Conservation (phyloP, 2,797 vertebrate genomes). For the Chiloscyllium punctatum region DNA sequence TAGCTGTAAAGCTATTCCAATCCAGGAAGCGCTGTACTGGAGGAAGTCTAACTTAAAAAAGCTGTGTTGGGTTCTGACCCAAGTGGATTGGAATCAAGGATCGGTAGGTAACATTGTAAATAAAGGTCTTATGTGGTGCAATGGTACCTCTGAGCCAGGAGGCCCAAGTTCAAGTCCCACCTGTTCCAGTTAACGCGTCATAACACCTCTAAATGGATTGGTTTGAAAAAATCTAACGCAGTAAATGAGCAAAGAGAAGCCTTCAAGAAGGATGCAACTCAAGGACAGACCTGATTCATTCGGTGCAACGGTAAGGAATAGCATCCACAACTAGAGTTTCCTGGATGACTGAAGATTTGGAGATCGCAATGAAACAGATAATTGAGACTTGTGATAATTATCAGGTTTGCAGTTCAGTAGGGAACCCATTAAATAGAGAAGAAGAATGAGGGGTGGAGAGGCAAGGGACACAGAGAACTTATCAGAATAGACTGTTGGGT, state of each 20-base stretch:
- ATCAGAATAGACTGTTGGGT: not conserved
- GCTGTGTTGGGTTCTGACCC: not conserved
- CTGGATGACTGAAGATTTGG: not conserved
- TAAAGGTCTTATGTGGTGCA: too few relatives aligned
- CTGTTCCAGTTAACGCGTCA: too few relatives aligned
- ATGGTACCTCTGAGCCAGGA: too few relatives aligned
- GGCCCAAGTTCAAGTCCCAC: too few relatives aligned
- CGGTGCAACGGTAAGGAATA: not conserved
- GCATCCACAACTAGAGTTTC: not conserved
- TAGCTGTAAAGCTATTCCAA: not conserved
- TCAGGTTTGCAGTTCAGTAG: not conserved
- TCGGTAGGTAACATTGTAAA: not conserved
- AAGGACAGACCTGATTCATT: not conserved
- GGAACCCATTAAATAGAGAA: not conserved
- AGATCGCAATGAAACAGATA: not conserved
- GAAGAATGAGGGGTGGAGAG: too few relatives aligned
- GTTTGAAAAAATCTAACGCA: too few relatives aligned
- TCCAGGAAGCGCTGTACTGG: too few relatives aligned
- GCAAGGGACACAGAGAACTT: not conserved
- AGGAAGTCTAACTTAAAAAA: not conserved
- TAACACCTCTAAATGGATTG: too few relatives aligned
- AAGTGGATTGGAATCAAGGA: not conserved
- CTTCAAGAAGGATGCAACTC: not conserved
- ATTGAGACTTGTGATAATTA: not conserved
- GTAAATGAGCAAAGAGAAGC: not conserved